Evolutionary conservation across 2,113 vertebrate species (phyloP), one percentile per base, ranked within the genome.

Genomic region (Pluvianellus socialis): DNA sequence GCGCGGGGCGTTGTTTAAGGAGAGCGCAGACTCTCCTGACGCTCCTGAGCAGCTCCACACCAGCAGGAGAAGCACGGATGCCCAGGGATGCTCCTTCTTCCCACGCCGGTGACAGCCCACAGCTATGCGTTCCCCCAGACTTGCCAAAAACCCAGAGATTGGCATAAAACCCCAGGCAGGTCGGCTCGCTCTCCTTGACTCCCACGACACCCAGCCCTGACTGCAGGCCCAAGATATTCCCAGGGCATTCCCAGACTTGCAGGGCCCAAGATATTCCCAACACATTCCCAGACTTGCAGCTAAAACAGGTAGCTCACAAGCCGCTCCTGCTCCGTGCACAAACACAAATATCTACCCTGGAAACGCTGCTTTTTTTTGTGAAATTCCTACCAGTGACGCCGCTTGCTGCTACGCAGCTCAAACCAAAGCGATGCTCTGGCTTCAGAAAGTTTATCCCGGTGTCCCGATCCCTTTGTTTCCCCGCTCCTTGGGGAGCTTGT

Each of bases 1-100:
- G 74, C 10, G 0, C 0, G 2, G 30, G 44, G 10, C 1, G 4
- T 17, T 26, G 38, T 30, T 42, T 11, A 28, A 33, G 0, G 13
- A 73, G 65, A 8, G 33, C 4, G 30, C 62, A 32, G 23, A 23
- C 35, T 5, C 67, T 24, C 61, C 42, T 14, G 10, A 15, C 1
- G 10, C 62, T 74, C 63, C 28, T 1, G 4, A 49, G 74, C 9
- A 58, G 58, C 49, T 63, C 82, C 10, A 6, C 55, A 11, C 32
- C 2, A 40, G 79, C 44, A 15, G 59, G n/a, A 0, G 63, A 10
- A 21, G 15, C 35, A 20, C 0, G 6, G 74, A 10, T 1, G 16
- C 42, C 3, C 40, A 17, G 59, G 18, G 79, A 47, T 0, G 33
- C 67, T 71, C 71, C 73, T 49, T 68, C 73, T 49, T 68, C 53